These are phyloP conservation scores for Neocrepidodera transversa DNA, from an alignment of 2,888 invertebrate species.

Conservation along the genomic window DNA sequence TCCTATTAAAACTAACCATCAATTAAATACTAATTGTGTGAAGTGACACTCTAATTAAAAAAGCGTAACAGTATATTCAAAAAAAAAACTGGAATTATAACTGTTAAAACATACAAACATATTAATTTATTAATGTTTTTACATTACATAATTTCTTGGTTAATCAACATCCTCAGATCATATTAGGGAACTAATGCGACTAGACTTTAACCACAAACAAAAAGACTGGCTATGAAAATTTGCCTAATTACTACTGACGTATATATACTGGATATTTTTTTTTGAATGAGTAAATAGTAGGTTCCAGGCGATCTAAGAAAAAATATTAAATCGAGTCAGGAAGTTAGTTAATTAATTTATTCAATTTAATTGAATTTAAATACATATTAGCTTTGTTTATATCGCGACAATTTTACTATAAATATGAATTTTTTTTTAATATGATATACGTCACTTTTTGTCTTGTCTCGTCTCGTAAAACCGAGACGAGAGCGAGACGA, in stretches of 20 bases:
- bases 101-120: conserved; percentile 5
- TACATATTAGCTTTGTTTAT: too few relatives aligned
- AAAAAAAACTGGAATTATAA: neutral
- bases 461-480: too few relatives aligned
- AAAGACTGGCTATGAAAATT: conserved; percentile 2
- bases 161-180: neutral
- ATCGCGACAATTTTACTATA: too few relatives aligned
- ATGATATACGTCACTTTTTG: too few relatives aligned
- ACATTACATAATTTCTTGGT: conserved; percentile 7
- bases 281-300: neutral
- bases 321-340: conserved; percentile 6
- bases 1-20: conserved; percentile 4
- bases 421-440: too few relatives aligned
- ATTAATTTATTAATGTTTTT: conserved; percentile 10
- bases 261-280: conserved; percentile 4
- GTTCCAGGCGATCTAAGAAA: neutral
- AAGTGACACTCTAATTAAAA: conserved; percentile 1
- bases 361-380: too few relatives aligned
- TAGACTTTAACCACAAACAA: conserved; percentile 1
- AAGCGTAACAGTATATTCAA: conserved; percentile 7
- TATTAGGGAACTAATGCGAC: conserved; percentile 4
- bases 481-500: too few relatives aligned
- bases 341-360: too few relatives aligned
- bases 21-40: conserved; percentile 1
- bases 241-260: conserved; percentile 8